Base-by-base conservation (phyloP, 1,140 invertebrate species). In the Dendrolimus punctatus region DNA sequence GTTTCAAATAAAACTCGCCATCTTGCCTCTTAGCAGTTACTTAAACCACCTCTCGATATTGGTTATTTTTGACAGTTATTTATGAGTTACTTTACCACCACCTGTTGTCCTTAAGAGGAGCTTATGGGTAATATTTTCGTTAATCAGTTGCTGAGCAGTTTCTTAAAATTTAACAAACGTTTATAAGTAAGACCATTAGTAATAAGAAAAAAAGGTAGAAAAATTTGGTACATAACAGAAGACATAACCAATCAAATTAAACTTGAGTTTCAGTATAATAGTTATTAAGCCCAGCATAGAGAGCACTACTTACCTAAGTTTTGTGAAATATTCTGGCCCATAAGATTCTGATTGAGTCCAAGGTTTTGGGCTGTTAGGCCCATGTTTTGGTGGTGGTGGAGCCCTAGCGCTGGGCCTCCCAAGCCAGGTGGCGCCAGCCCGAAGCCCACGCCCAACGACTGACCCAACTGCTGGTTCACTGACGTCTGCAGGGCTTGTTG, bases 301-400 rank as follows among this genome's bases (percentile, higher is more conserved):
- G 6, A 36, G 39, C 45, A 23, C 0, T 4, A 39, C 53, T 50
- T 57, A 77, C 80, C 76, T 53, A 83, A 65, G 46, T 80, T 80
- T 53, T 80, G 80, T 51, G 68, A 66, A 51, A 83, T 60, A 63
- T 78, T 80, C 57, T 80, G 80, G 5, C 70, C 66, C 70, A 80
- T 83, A 37, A 81, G 68, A 51, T 80, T 79, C 67, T 84, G 80
- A 47, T 79, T 77, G 50, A 81, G 71, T 8, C 57, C 69, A 37
- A 76, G 57, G 53, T 78, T 79, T 55, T 77, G 76, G 6, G 68
- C 53, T 10, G 66, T 57, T 38, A 75, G 62, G 40, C 64, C 67
- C 5, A 76, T 68, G 56, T 71, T 74, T 60, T 78, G 76, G 39
- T 72, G 76, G 50, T 68, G 68, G 6, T 76, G 64, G 49, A 68